Conservation (phyloP, 2,113 vertebrate species). For the Eudorcas thomsonii region DNA sequence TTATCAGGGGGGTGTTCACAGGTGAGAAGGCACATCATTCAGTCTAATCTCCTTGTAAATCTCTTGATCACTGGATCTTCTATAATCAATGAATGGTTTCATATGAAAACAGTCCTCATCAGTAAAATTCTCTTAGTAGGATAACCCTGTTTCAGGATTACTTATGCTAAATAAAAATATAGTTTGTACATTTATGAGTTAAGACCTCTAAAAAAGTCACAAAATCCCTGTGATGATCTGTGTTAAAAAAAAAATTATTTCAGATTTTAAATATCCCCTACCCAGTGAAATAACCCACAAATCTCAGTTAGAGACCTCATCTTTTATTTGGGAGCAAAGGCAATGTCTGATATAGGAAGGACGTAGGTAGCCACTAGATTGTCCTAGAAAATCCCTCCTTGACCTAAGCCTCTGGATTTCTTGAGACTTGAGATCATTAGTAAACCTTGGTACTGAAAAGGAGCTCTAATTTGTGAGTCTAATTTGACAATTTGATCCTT, state of each 20-base stretch:
- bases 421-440: background rate
- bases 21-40: background rate
- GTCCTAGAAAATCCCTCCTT: background rate
- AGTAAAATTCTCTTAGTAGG: background rate
- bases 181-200: background rate
- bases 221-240: background rate
- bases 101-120: background rate
- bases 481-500: background rate
- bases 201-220: background rate
- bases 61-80: background rate
- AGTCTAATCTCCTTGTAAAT: background rate
- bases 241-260: background rate
- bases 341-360: background rate
- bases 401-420: background rate
- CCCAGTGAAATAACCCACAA: background rate
- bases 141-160: background rate
- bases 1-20: background rate
- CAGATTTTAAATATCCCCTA: background rate
- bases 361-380: background rate
- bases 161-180: background rate
- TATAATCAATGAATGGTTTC: background rate
- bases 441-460: background rate
- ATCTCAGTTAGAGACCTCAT: background rate
- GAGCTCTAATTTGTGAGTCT: background rate
- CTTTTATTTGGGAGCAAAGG: background rate